phyloP scores from a whole-genome alignment of 2,888 invertebrate species.

The Galerucella pusilla region DNA sequence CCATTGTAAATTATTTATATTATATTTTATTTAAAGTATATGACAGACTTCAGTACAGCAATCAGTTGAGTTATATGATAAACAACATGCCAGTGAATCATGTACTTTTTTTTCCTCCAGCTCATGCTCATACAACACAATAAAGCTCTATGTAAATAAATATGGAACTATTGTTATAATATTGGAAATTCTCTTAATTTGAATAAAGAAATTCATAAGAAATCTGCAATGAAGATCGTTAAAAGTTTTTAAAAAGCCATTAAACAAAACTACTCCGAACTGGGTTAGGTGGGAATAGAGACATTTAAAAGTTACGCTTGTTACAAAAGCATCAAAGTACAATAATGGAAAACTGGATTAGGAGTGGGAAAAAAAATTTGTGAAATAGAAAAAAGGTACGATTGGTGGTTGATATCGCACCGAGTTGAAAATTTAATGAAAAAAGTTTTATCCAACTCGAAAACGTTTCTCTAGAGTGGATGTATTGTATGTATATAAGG shows the following conservation, averaged over 20 bases:
- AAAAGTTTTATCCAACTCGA: conserved; percentile 10
- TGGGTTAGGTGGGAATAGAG: conserved; percentile 45
- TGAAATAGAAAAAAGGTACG: conserved; percentile 10
- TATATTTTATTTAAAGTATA: no score
- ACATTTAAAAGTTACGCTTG: conserved; percentile 41
- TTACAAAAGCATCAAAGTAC: conserved; percentile 38
- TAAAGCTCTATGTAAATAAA: no score
- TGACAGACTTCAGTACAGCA: no score
- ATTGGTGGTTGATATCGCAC: conserved; percentile 17
- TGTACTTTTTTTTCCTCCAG: no score
- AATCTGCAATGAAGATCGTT: no score
- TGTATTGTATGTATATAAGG: neutral
- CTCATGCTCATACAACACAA: no score
- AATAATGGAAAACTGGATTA: conserved; percentile 42
- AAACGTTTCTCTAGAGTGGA: conserved; percentile 29
- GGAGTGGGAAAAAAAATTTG: conserved; percentile 24
- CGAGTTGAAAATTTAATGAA: conserved; percentile 33
- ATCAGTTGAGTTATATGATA: no score
- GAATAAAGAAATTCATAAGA: neutral
- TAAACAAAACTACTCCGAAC: conserved; percentile 42
- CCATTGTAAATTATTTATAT: no score
- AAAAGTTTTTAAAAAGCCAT: conserved; percentile 41
- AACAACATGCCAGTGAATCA: no score
- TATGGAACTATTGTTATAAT: no score
- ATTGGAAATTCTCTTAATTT: neutral